phyloP scores from a whole-genome alignment of 2,113 vertebrate genomes.

The Zingel zingel region DNA sequence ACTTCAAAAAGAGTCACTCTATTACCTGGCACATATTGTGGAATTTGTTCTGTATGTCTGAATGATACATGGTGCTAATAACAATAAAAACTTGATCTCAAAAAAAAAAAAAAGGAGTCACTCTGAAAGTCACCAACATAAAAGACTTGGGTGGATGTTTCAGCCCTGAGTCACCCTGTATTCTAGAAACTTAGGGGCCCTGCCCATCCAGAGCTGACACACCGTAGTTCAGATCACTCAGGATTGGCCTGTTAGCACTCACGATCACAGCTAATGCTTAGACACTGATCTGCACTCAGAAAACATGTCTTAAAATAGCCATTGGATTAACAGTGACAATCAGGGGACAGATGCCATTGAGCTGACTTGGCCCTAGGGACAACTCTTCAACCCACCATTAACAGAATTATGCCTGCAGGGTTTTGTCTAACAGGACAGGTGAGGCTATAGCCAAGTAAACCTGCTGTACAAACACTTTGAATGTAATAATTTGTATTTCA shows the following conservation, averaged over 20 bases:
- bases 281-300: constrained; percentile 52
- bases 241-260: constrained; percentile 33
- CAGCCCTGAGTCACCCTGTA: constrained; percentile 61
- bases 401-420: constrained; percentile 52
- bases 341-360: constrained; percentile 74
- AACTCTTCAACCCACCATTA: constrained; percentile 67
- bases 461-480: neutral
- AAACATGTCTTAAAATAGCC: constrained; percentile 79
- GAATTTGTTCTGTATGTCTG: too few relatives aligned
- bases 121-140: constrained; percentile 36
- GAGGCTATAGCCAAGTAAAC: neutral
- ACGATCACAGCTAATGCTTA: constrained; percentile 54
- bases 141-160: constrained; percentile 53
- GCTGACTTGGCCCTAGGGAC: constrained; percentile 44
- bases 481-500: neutral
- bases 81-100: too few relatives aligned
- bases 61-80: too few relatives aligned
- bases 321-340: constrained; percentile 72
- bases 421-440: constrained; percentile 38
- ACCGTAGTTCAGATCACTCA: constrained; percentile 21
- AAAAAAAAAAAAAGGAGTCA: constrained; percentile 48
- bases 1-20: constrained; percentile 58
- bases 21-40: too few relatives aligned
- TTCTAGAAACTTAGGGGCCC: constrained; percentile 37
- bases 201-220: constrained; percentile 49